Evolutionary conservation across 2,888 invertebrate genomes (phyloP), one percentile per base, ranked within the genome.

Genomic region (Zelleria hepariella): DNA sequence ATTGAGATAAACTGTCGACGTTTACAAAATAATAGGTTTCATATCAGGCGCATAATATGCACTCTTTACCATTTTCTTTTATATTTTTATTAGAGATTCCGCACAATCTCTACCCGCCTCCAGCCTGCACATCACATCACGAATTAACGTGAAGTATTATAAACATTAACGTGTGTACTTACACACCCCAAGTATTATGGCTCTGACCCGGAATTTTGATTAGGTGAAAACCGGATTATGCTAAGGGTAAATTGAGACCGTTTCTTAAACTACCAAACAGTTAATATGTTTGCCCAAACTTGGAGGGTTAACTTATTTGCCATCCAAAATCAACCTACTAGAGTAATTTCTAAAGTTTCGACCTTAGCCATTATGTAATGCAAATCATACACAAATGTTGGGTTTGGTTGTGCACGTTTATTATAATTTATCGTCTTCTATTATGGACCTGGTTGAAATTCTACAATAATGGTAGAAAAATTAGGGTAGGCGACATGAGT

Each of bases 251-350:
- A 80, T 80, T 73, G 77, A 75, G 78, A 73, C 78, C 76, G 77
- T 82, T 82, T 82, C 84, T 82, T 81, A 82, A 84, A 80, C 80
- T 82, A 80, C 77, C 77, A 72, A 78, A 82, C 80, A 79, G 78
- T 82, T 83, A 82, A 83, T 83, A 80, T 75, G 79, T 81, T 81
- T 77, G 78, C 75, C 70, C 66, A 75, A 81, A 82, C 78, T 82
- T 79, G 72, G 65, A 15, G 68, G 80, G 75, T 80, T 64, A 77
- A 80, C 80, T 82, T 81, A 83, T 82, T 80, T 80, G 78, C 78
- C 75, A 67, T 73, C 71, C 72, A 68, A 74, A 76, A 76, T 77
- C 68, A 74, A 71, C 24, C 74, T 77, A 73, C 72, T 73, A 73
- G 79, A 82, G 75, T 85, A 81, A 79, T 77, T 72, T 73, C 65